A percentile compares a stretch with the other conserved stretches of the same genome.
Conservation (phyloP, 2,888 invertebrate species). For the Campoletis raptor region DNA sequence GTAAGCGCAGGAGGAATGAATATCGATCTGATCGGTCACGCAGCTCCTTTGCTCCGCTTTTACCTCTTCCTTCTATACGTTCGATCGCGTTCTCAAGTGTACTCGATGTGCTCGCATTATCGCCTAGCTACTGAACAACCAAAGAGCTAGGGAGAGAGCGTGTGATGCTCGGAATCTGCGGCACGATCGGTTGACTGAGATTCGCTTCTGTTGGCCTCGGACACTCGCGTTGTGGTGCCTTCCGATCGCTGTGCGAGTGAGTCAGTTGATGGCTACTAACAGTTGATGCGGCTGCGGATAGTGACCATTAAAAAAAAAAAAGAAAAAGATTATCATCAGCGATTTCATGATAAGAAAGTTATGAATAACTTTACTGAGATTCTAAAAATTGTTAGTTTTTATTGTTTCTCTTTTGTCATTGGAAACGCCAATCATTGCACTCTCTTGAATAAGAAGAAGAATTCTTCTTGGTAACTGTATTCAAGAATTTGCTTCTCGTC, state of each 20-base stretch:
- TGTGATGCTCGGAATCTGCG: slow-evolving; percentile 57
- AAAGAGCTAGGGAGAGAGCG: slow-evolving; percentile 25
- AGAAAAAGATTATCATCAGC: neutral
- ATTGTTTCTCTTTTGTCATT: neutral
- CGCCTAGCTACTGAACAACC: slow-evolving; percentile 40
- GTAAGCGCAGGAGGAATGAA: slow-evolving; percentile 55
- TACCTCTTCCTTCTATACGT: slow-evolving; percentile 4
- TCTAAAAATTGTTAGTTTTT: neutral
- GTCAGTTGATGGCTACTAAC: slow-evolving; percentile 5
- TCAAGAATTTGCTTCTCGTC: neutral
- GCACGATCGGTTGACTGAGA: slow-evolving; percentile 63
- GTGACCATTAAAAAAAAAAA: slow-evolving; percentile 10
- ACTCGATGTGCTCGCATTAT: slow-evolving; percentile 67
- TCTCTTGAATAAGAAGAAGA: neutral
- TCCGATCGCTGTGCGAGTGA: slow-evolving; percentile 11
- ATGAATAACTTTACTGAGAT: neutral
- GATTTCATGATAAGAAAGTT: neutral
- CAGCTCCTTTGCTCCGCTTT: slow-evolving; percentile 50
- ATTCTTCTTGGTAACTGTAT: slow-evolving; percentile 1
- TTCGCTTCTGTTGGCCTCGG: slow-evolving; percentile 53
- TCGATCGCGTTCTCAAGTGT: slow-evolving; percentile 52
- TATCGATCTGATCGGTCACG: slow-evolving; percentile 69
- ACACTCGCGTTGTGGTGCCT: slow-evolving; percentile 42
- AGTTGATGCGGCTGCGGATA: neutral
- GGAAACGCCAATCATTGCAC: slow-evolving; percentile 1